Percentiles rank a stretch among this genome's conserved stretches.
Evolutionary conservation across 2,888 invertebrate genomes (phyloP).

Genomic region (Dexiosoma caninum): DNA sequence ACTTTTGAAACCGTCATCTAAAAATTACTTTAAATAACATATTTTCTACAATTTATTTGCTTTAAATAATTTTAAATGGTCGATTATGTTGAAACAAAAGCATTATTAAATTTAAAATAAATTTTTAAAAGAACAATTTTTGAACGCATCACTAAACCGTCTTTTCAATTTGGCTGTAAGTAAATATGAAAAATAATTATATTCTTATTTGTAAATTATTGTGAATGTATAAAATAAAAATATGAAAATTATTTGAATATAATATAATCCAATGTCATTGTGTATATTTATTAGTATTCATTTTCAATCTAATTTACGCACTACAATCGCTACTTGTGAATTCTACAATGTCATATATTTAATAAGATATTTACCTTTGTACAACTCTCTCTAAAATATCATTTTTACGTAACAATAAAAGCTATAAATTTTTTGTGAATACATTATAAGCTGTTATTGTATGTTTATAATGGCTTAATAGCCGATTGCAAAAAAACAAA

Average conservation of each 20-base stretch:
- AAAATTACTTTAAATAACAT: slow-evolving; percentile 53
- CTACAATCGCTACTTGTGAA: background rate
- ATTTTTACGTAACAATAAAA: no score
- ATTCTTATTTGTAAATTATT: no score
- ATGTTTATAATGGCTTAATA: no score
- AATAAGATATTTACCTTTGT: background rate
- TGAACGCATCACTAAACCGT: slow-evolving; percentile 76
- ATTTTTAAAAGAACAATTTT: slow-evolving; percentile 74
- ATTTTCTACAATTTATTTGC: background rate
- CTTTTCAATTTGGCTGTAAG: slow-evolving; percentile 75
- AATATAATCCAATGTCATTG: slow-evolving; percentile 24
- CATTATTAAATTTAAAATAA: slow-evolving; percentile 67
- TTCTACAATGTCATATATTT: background rate
- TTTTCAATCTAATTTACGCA: no score
- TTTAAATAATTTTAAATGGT: background rate
- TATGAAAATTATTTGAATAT: background rate
- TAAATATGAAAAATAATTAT: slow-evolving; percentile 67
- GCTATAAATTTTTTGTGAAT: no score
- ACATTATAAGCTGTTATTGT: no score
- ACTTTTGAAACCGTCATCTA: slow-evolving; percentile 73
- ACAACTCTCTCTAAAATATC: background rate
- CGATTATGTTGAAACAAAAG: background rate
- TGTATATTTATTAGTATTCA: slow-evolving; percentile 3
- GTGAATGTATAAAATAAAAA: slow-evolving; percentile 2
- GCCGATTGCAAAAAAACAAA: no score